These are phyloP conservation scores for Leptopilina drosophilae DNA, from an alignment of 2,888 invertebrate species.

Conservation along the genomic window DNA sequence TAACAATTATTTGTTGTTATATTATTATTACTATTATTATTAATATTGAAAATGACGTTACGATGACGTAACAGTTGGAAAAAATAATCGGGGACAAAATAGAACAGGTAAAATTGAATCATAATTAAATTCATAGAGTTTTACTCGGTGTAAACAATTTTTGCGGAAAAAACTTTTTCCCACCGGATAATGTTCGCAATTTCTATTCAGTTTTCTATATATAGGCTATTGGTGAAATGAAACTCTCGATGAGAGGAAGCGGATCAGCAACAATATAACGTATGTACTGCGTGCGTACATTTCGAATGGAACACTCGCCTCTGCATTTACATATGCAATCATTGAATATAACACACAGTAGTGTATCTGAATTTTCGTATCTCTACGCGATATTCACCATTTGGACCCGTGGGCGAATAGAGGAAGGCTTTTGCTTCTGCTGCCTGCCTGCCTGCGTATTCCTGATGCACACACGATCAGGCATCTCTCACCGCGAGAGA, in stretches of 20 bases:
- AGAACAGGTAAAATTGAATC: too few relatives aligned
- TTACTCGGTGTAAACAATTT: too few relatives aligned
- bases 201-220: slow-evolving; percentile 1
- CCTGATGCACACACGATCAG: slow-evolving; percentile 30
- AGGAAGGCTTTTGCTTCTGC: neutral
- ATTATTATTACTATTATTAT: too few relatives aligned
- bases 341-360: slow-evolving; percentile 46
- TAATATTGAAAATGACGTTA: too few relatives aligned
- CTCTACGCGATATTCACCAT: slow-evolving; percentile 56
- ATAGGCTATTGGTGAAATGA: slow-evolving; percentile 26
- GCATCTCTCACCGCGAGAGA: slow-evolving; percentile 45
- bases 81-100: too few relatives aligned
- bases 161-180: too few relatives aligned
- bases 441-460: neutral
- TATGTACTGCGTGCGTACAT: slow-evolving; percentile 41
- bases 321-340: slow-evolving; percentile 53
- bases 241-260: slow-evolving; percentile 30
- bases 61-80: too few relatives aligned
- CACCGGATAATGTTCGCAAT: neutral
- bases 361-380: slow-evolving; percentile 56
- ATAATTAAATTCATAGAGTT: too few relatives aligned
- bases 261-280: slow-evolving; percentile 46
- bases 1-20: too few relatives aligned
- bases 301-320: slow-evolving; percentile 39
- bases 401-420: slow-evolving; percentile 53